Conservation (phyloP, 2,113 vertebrate species). For the Hiodon alosoides region DNA sequence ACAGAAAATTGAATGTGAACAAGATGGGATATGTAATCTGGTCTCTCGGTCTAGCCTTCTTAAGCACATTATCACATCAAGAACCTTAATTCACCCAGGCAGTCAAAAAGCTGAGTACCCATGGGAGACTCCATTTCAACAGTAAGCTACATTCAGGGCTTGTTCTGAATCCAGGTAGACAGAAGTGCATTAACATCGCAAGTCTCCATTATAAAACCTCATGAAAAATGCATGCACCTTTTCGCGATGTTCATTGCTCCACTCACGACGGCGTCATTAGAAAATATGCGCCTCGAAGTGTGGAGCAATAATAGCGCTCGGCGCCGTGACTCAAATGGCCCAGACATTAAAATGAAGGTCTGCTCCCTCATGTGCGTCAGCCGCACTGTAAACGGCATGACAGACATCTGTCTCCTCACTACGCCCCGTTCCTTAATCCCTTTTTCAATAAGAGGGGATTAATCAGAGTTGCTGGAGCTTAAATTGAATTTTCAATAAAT, state of each 20-base stretch:
- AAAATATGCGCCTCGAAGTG: neutral
- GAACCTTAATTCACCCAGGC: neutral
- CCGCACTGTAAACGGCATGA: slow-evolving; percentile 36
- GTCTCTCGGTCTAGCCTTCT: neutral
- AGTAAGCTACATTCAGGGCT: neutral
- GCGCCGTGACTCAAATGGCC: neutral
- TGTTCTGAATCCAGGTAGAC: neutral
- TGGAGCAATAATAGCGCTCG: neutral
- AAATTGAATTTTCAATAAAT: slow-evolving; percentile 24
- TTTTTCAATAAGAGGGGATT: slow-evolving; percentile 67
- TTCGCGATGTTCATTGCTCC: neutral
- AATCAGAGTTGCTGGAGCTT: slow-evolving; percentile 62
- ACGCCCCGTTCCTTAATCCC: slow-evolving; percentile 57
- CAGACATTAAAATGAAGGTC: neutral
- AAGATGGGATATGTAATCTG: neutral
- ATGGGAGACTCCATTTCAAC: neutral
- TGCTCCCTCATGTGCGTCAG: slow-evolving; percentile 4
- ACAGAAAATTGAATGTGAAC: neutral
- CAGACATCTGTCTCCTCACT: slow-evolving; percentile 43
- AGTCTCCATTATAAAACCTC: neutral
- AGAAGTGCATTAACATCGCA: neutral
- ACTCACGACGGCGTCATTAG: neutral
- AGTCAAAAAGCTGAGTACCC: neutral
- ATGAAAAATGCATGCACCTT: neutral
- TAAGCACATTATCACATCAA: neutral